phyloP scores from a whole-genome alignment of 2,797 vertebrate species.

The Gephyroberyx darwinii region DNA sequence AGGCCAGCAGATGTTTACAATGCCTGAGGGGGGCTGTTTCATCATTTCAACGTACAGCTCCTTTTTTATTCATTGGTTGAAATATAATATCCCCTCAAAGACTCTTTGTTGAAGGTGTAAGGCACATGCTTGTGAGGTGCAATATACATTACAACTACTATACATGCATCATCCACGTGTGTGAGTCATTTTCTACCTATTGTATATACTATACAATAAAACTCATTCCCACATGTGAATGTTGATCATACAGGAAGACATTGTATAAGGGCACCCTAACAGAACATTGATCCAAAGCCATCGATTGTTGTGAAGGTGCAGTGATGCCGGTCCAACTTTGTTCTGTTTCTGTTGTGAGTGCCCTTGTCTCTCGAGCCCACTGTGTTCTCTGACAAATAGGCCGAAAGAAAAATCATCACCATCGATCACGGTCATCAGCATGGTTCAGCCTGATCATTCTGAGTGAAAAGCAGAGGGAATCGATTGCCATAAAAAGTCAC shows the following conservation, averaged over 20 bases:
- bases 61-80: neutral
- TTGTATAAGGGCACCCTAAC: neutral
- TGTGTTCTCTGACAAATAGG: slow-evolving; percentile 12
- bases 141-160: neutral
- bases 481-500: slow-evolving; percentile 10
- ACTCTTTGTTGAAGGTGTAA: neutral
- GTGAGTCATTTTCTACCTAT: no score
- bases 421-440: slow-evolving; percentile 28
- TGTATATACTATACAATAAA: no score
- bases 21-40: neutral
- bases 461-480: slow-evolving; percentile 39
- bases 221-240: no score
- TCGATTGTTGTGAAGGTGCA: neutral
- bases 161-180: neutral
- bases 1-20: no score
- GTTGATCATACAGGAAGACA: no score
- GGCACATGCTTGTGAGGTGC: neutral
- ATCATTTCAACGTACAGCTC: neutral
- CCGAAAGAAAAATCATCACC: slow-evolving; percentile 9
- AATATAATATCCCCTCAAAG: neutral
- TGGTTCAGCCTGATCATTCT: slow-evolving; percentile 15
- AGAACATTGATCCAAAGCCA: neutral
- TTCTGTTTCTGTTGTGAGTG: neutral
- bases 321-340: neutral
- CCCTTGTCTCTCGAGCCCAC: slow-evolving; percentile 11